Evolutionary conservation across 2,888 invertebrate species (phyloP).

Genomic region (Deilephila elpenor): DNA sequence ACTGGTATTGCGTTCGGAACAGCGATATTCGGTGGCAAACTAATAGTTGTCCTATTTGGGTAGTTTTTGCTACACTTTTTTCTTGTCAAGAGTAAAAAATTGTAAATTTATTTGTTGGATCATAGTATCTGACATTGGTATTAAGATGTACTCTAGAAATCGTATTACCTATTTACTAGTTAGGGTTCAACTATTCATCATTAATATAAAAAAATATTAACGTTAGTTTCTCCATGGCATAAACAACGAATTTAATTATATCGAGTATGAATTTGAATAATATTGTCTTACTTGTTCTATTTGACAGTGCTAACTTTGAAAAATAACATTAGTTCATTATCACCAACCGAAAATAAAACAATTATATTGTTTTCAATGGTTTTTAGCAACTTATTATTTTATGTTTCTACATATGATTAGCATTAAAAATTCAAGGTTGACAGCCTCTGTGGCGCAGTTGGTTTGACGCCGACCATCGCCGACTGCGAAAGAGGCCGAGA

Average conservation of each 20-base stretch:
- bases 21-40: background rate
- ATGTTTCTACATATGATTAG: background rate
- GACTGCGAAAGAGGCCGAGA: too few relatives aligned
- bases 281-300: background rate
- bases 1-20: background rate
- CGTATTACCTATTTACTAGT: background rate
- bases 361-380: background rate
- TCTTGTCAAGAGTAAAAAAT: too few relatives aligned
- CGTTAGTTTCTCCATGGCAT: too few relatives aligned
- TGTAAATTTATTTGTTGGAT: background rate
- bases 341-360: background rate
- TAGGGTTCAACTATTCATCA: too few relatives aligned
- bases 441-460: too few relatives aligned
- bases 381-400: background rate
- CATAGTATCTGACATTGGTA: background rate
- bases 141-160: background rate
- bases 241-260: too few relatives aligned
- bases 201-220: too few relatives aligned
- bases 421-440: background rate
- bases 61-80: background rate
- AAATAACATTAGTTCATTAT: background rate
- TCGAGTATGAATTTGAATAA: background rate
- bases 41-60: background rate
- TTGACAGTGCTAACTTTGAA: background rate
- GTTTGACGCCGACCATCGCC: too few relatives aligned